Percentiles rank a stretch among this genome's conserved stretches.
phyloP scores from a whole-genome alignment of 2,113 vertebrate species.

The Prolemur simus region DNA sequence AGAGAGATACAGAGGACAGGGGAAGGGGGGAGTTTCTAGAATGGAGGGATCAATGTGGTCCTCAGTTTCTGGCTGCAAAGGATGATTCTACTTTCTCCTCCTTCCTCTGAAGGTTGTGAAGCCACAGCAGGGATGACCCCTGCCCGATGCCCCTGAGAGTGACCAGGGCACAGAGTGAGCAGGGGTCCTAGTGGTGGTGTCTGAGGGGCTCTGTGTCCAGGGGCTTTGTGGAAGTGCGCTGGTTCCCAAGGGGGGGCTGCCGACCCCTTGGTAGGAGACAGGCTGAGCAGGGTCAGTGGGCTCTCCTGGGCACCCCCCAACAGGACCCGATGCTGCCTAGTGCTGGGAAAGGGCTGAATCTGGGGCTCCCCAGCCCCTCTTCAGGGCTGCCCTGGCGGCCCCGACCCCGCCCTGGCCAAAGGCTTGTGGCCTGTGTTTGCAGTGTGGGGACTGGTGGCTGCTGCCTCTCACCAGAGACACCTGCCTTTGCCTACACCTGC shows the following conservation, averaged over 20 bases:
- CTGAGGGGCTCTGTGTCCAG: not conserved
- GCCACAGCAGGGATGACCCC: not conserved
- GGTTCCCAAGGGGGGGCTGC: not conserved
- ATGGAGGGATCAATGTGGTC: not conserved
- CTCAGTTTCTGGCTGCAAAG: not conserved
- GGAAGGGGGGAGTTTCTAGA: not conserved
- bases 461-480: not conserved
- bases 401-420: not conserved
- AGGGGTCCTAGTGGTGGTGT: not conserved
- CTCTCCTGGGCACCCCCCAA: fast-evolving
- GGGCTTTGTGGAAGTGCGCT: not conserved
- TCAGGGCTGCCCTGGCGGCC: not conserved
- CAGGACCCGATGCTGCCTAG: not conserved
- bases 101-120: not conserved
- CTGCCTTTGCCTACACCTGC: not conserved
- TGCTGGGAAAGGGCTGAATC: not conserved
- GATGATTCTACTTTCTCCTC: not conserved
- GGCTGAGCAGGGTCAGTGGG: not conserved
- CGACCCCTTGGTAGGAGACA: not conserved
- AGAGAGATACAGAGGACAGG: not conserved
- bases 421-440: not conserved
- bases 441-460: not conserved
- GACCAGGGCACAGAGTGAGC: not conserved
- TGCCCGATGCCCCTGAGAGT: not conserved
- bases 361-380: not conserved